Evolutionary conservation across 2,113 vertebrate species (phyloP).

Genomic region (Sitta europaea): DNA sequence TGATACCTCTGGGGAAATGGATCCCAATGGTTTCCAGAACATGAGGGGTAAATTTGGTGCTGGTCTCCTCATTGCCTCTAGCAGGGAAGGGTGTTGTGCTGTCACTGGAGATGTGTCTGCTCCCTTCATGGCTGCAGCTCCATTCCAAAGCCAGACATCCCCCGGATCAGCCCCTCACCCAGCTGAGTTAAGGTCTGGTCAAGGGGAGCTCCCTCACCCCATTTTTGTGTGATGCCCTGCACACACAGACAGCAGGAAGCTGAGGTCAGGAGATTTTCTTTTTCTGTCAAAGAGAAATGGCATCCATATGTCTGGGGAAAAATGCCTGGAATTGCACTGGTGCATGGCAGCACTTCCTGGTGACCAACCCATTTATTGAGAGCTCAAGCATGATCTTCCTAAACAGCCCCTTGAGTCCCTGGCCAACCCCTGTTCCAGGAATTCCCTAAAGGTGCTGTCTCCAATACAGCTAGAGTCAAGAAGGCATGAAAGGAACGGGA

Average conservation of each 20-base stretch:
- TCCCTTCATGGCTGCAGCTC: background rate
- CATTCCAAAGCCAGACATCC: background rate
- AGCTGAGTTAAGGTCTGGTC: background rate
- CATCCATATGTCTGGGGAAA: background rate
- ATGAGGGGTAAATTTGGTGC: background rate
- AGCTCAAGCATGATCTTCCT: background rate
- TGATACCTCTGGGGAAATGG: background rate
- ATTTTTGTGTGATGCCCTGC: background rate
- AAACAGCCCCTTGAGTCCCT: constrained; percentile 6
- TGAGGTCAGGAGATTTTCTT: background rate
- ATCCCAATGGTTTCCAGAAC: background rate
- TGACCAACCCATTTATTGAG: constrained; percentile 18
- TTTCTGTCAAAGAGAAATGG: background rate
- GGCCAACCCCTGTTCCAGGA: background rate
- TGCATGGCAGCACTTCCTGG: background rate
- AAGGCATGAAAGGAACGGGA: constrained; percentile 46
- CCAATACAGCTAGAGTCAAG: constrained; percentile 14
- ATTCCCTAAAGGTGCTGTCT: constrained; percentile 40
- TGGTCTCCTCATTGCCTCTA: background rate
- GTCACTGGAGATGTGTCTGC: background rate
- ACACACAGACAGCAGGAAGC: background rate
- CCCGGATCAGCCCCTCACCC: background rate
- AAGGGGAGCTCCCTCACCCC: background rate
- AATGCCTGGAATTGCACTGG: background rate
- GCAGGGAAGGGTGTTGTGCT: background rate